A percentile compares a stretch with the other conserved stretches of the same genome.
Evolutionary conservation across 2,113 vertebrate genomes (phyloP).

Genomic region (Catagonus wagneri): DNA sequence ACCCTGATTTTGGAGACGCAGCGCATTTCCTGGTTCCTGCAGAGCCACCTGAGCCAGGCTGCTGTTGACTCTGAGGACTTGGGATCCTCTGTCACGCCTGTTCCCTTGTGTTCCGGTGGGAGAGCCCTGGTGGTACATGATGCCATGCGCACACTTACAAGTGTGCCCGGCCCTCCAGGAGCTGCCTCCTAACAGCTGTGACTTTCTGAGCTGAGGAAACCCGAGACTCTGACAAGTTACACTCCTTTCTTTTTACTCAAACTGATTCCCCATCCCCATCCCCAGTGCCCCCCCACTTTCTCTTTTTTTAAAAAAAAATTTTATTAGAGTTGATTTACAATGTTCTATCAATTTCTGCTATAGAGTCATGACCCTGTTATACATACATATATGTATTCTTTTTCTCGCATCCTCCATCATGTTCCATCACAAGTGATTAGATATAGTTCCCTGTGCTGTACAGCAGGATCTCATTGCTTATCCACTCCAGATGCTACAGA

Average conservation of each 20-base stretch:
- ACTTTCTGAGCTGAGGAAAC: background rate
- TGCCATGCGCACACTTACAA: accelerated
- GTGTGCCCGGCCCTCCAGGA: background rate
- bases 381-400: too few relatives aligned
- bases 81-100: background rate
- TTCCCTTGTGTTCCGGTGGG: background rate
- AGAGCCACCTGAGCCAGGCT: background rate
- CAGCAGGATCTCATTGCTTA: too few relatives aligned
- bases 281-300: too few relatives aligned
- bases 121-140: background rate
- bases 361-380: too few relatives aligned
- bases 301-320: too few relatives aligned
- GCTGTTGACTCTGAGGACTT: too few relatives aligned
- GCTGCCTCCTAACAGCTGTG: background rate
- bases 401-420: too few relatives aligned
- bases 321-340: too few relatives aligned
- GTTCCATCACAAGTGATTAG: too few relatives aligned
- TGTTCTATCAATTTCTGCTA: too few relatives aligned
- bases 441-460: too few relatives aligned
- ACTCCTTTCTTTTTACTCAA: background rate
- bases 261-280: background rate
- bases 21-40: accelerated
- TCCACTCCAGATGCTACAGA: too few relatives aligned
- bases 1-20: background rate
- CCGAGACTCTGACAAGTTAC: background rate